A percentile compares a stretch with the other conserved stretches of the same genome.
Evolutionary conservation across 37 sponge, comb jelly and placozoan genomes (phyloP).

Genomic region (Eunapius fragilis): DNA sequence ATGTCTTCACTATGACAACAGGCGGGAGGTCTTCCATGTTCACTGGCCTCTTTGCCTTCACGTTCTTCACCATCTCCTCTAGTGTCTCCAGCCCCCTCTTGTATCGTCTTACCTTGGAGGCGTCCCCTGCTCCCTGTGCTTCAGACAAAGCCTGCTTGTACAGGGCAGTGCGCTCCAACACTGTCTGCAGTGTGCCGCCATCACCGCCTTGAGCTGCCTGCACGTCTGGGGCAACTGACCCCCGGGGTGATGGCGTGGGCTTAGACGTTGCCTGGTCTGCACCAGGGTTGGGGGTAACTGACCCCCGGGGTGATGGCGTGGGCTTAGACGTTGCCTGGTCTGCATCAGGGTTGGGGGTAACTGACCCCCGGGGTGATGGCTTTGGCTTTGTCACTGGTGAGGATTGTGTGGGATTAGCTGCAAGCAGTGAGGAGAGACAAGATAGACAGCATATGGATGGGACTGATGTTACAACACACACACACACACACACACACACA

Average conservation of each 20-base stretch:
- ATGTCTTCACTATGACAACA: neutral
- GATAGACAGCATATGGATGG: neutral
- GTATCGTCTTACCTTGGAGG: constrained; percentile 73
- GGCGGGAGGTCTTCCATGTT: constrained; percentile 56
- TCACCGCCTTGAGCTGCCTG: constrained; percentile 5
- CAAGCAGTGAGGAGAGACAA: neutral
- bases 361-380: neutral
- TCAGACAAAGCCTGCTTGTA: constrained; percentile 54
- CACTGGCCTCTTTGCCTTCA: constrained; percentile 16
- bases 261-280: no score
- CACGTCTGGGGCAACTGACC: no score
- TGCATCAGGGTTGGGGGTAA: neutral
- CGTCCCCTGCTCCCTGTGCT: constrained; percentile 55
- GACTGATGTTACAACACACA: neutral
- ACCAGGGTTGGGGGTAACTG: neutral
- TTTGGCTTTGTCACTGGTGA: neutral
- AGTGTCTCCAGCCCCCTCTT: constrained; percentile 55
- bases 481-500: no score
- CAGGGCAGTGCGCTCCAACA: constrained; percentile 47
- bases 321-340: neutral
- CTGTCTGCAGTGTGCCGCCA: neutral
- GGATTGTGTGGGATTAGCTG: neutral
- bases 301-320: neutral
- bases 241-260: no score
- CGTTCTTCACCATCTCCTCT: neutral